These are phyloP conservation scores for Mesoligia furuncula DNA, from an alignment of 2,888 invertebrate genomes.

Conservation along the genomic window DNA sequence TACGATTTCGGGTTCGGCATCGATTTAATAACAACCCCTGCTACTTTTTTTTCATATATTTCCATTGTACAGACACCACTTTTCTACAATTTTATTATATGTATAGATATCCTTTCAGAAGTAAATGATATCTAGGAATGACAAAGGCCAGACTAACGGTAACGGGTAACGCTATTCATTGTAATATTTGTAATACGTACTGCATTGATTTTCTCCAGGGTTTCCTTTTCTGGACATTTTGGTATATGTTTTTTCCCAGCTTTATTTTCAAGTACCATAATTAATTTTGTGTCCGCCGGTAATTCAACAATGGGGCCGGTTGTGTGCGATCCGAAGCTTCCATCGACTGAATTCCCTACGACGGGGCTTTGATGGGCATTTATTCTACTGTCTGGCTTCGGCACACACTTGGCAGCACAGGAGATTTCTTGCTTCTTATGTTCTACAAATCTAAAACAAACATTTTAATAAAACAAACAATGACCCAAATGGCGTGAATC, in stretches of 20 bases:
- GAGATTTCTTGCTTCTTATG: conserved; percentile 34
- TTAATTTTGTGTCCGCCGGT: conserved; percentile 77
- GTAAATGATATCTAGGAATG: neutral
- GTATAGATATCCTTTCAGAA: neutral
- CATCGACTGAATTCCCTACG: conserved; percentile 20
- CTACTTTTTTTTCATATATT: no score
- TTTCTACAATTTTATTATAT: no score
- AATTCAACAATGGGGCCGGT: conserved; percentile 80
- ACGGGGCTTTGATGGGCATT: conserved; percentile 10
- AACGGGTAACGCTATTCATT: neutral
- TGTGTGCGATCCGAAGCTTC: conserved; percentile 62
- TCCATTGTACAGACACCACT: no score
- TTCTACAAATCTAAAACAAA: conserved; percentile 68
- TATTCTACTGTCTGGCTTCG: neutral
- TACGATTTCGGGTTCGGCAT: no score
- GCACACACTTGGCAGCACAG: neutral
- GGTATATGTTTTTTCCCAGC: conserved; percentile 39
- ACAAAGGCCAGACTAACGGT: neutral
- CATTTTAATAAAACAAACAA: neutral
- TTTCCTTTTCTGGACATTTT: conserved; percentile 61
- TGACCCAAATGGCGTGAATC: no score
- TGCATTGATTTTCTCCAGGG: conserved; percentile 74
- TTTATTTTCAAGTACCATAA: conserved; percentile 76
- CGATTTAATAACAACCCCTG: no score
- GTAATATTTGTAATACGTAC: conserved; percentile 68